Conservation (phyloP, 2,113 vertebrate species). For the Meriones unguiculatus region DNA sequence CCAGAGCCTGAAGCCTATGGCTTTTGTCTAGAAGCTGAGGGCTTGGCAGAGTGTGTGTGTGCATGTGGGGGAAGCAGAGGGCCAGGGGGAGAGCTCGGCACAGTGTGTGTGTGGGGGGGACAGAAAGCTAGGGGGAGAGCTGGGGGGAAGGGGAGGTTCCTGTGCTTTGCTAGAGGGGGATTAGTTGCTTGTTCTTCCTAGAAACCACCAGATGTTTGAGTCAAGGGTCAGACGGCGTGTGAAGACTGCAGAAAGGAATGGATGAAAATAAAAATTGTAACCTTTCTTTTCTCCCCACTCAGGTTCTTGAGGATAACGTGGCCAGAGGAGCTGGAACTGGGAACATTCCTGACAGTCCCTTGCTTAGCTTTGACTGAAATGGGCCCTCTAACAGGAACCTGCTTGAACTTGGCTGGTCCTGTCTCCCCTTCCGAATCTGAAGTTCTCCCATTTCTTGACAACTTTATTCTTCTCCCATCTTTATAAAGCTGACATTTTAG, state of each 20-base stretch:
- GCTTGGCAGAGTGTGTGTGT: background rate
- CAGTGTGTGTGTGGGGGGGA: background rate
- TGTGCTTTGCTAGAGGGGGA: background rate
- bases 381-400: background rate
- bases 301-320: background rate
- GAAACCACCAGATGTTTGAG: constrained; percentile 14
- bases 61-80: background rate
- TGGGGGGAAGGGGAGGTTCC: background rate
- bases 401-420: background rate
- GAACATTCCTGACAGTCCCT: background rate
- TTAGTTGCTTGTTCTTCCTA: background rate
- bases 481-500: background rate
- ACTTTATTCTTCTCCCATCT: background rate
- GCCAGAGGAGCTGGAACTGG: background rate
- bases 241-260: background rate
- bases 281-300: background rate
- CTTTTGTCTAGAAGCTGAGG: background rate
- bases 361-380: background rate
- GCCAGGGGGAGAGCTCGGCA: background rate
- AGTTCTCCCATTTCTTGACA: background rate
- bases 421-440: background rate
- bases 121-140: background rate
- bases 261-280: background rate
- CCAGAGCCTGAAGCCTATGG: background rate
- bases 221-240: background rate